phyloP scores from a whole-genome alignment of 2,797 vertebrate genomes.

The Mus spretus region DNA sequence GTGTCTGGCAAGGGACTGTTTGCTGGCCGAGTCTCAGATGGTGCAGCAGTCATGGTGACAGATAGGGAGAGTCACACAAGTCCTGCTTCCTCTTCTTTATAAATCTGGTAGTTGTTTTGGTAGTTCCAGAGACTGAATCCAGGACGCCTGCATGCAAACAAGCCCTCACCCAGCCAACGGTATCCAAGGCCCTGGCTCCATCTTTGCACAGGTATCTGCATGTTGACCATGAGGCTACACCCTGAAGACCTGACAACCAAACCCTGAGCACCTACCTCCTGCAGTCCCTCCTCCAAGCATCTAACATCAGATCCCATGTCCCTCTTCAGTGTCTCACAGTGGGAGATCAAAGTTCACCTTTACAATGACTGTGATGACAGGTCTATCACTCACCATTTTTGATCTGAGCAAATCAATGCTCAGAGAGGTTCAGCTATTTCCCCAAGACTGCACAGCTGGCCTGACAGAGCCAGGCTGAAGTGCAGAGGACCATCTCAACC shows the following conservation, averaged over 20 bases:
- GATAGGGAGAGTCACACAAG: not conserved
- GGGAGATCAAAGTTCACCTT: not conserved
- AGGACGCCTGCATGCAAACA: not conserved
- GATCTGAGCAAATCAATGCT: not conserved
- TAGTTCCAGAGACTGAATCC: not conserved
- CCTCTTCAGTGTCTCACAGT: not conserved
- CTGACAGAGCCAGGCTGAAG: not conserved
- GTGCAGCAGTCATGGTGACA: not conserved
- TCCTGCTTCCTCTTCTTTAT: not conserved
- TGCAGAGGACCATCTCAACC: not conserved
- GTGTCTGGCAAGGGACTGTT: not conserved
- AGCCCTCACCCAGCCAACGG: not conserved
- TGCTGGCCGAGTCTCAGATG: not conserved
- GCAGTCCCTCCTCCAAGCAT: not conserved
- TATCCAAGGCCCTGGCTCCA: not conserved
- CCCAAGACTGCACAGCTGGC: not conserved
- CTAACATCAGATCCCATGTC: not conserved
- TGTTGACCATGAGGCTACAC: too few species aligned
- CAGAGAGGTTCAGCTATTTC: not conserved
- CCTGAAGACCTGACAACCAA: not conserved
- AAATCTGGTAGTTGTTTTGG: not conserved
- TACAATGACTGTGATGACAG: not conserved
- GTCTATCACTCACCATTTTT: not conserved
- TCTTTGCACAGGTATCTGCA: not conserved
- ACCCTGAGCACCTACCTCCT: not conserved